Conservation (phyloP, 2,888 invertebrate genomes). For the Diaprepes abbreviatus region DNA sequence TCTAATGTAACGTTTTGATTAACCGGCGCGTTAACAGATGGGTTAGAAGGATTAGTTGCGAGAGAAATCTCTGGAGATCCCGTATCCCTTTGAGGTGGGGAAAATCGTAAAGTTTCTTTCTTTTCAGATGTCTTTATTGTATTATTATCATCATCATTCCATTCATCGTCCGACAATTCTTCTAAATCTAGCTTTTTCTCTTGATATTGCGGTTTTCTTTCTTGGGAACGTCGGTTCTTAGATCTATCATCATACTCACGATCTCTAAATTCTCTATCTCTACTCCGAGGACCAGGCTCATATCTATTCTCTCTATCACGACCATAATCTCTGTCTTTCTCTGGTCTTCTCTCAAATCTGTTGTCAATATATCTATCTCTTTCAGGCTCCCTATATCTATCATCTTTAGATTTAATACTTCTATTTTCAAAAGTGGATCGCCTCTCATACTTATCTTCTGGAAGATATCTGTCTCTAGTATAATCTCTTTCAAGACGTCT, state of each 20-base stretch:
- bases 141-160: constrained; percentile 31
- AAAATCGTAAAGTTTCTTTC: constrained; percentile 5
- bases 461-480: constrained; percentile 1
- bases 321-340: constrained; percentile 4
- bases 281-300: constrained; percentile 7
- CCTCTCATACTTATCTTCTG: constrained; percentile 7
- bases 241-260: constrained; percentile 1
- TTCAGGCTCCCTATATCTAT: constrained; percentile 18
- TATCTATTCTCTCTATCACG: constrained; percentile 5
- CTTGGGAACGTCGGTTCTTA: neutral
- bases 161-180: constrained; percentile 48
- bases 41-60: constrained; percentile 48
- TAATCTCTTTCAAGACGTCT: constrained; percentile 30
- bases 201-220: neutral
- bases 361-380: constrained; percentile 13
- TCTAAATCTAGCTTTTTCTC: constrained; percentile 41
- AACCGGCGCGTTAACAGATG: constrained; percentile 23
- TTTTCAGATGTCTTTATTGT: constrained; percentile 9
- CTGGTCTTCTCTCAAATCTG: constrained; percentile 1
- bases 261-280: neutral
- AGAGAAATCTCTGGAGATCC: constrained; percentile 16
- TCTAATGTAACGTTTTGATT: constrained; percentile 72
- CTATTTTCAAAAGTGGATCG: neutral
- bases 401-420: constrained; percentile 17
- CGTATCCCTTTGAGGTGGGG: constrained; percentile 18